A percentile compares a stretch with the other conserved stretches of the same genome.
Evolutionary conservation across 2,888 invertebrate species (phyloP).

Genomic region (Neoscelio sp.): DNA sequence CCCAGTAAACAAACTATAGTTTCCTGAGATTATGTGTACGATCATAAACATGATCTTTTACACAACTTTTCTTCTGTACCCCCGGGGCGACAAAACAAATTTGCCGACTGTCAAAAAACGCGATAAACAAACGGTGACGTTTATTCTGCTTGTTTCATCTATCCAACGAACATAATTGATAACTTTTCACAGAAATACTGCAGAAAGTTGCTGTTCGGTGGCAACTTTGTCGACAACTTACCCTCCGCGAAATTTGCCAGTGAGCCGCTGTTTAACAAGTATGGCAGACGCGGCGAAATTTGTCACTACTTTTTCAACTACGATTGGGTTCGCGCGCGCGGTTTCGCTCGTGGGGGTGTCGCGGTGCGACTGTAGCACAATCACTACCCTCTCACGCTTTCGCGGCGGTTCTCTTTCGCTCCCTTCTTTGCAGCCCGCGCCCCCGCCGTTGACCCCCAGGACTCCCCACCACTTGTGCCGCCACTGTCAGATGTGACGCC

Average conservation of each 20-base stretch:
- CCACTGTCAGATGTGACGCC: conserved; percentile 22
- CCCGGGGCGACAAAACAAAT: no score
- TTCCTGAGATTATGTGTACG: no score
- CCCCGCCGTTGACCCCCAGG: conserved; percentile 62
- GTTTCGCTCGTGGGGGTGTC: conserved; percentile 81
- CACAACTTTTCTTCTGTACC: no score
- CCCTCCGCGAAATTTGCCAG: conserved; percentile 11
- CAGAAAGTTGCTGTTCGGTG: no score
- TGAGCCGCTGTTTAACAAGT: no score
- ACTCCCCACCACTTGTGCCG: conserved; percentile 44
- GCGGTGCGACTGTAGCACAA: conserved; percentile 83
- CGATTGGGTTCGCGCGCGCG: conserved; percentile 73
- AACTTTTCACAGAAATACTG: no score
- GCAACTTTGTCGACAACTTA: conserved; percentile 6
- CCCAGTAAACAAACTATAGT: no score
- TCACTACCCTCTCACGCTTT: conserved; percentile 80
- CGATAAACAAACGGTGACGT: no score
- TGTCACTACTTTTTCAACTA: conserved; percentile 44
- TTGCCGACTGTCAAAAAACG: no score
- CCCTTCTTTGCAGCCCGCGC: conserved; percentile 56
- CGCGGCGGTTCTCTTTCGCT: conserved; percentile 70
- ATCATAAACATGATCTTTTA: no score
- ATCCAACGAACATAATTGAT: no score
- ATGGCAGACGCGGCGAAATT: conserved; percentile 14
- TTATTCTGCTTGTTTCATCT: no score